Evolutionary conservation across 2,797 vertebrate species (phyloP).

Genomic region (Lepidocolaptes lacrymiger): DNA sequence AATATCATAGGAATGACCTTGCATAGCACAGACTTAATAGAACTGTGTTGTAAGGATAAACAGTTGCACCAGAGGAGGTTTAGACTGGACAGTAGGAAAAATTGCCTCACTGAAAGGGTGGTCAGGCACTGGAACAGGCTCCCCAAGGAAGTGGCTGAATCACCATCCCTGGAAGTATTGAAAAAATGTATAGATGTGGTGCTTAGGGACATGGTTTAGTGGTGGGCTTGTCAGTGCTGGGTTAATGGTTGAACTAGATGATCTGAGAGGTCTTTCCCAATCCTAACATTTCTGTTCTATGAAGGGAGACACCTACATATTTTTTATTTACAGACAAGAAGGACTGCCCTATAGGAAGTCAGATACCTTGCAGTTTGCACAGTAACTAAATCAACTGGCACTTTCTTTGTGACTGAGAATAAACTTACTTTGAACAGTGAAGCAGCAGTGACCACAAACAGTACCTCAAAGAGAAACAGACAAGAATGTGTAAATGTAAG

Average conservation of each 20-base stretch:
- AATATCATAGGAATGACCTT: not conserved
- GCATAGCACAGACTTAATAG: not conserved
- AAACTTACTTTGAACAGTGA: not conserved
- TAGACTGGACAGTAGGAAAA: not conserved
- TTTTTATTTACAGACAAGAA: not conserved
- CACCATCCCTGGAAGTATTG: not conserved
- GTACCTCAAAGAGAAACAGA: not conserved
- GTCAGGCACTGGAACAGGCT: not conserved
- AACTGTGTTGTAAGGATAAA: not conserved
- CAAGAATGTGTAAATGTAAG: not conserved
- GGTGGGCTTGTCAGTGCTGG: not conserved
- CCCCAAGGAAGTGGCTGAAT: not conserved
- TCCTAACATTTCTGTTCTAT: not conserved
- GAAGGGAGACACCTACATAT: not conserved
- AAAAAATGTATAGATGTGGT: not conserved
- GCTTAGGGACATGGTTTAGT: not conserved
- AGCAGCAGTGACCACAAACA: not conserved
- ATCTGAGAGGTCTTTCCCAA: not conserved
- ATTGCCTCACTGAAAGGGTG: not conserved
- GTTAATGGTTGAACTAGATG: not conserved
- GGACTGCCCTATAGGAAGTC: not conserved
- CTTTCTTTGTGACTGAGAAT: not conserved
- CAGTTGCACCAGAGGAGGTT: not conserved
- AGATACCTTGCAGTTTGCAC: too few relatives aligned
- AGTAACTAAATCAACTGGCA: fast-evolving